A percentile compares a stretch with the other conserved stretches of the same genome.
These are phyloP conservation scores for Catajapyx aquilonaris DNA, from an alignment of 1,140 invertebrate species.

Conservation along the genomic window DNA sequence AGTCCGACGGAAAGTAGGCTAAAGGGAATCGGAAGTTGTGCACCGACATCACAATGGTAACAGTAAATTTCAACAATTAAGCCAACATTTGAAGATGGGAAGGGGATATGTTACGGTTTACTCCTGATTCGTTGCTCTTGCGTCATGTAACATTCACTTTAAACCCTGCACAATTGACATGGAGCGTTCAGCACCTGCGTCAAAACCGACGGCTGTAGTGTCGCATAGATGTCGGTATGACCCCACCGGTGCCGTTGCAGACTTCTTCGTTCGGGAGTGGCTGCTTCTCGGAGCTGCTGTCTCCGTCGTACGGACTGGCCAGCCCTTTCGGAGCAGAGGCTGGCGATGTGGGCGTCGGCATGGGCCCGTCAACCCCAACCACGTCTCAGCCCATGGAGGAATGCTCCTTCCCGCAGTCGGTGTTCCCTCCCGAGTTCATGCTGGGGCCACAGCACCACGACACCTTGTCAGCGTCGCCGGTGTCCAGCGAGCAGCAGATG, in stretches of 20 bases:
- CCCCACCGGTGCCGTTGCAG: background rate
- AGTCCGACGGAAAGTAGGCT: no score
- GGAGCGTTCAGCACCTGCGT: background rate
- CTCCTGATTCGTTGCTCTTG: background rate
- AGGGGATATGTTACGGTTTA: background rate
- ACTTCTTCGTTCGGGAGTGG: conserved; percentile 31
- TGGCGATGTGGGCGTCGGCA: no score
- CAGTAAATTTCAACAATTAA: background rate
- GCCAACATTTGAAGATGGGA: background rate
- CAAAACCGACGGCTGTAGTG: background rate
- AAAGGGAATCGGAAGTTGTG: no score
- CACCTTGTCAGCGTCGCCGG: background rate
- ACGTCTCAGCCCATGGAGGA: no score
- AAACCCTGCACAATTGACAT: background rate
- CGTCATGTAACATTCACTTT: background rate
- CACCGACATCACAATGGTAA: no score
- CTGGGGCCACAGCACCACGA: background rate
- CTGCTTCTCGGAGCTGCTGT: conserved; percentile 37
- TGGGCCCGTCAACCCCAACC: background rate
- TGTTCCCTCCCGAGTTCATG: conserved; percentile 11
- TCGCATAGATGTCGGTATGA: no score
- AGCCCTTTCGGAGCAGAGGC: conserved; percentile 9
- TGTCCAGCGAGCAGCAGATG: conserved; percentile 10
- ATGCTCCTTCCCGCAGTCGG: no score
- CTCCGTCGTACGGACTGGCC: conserved; percentile 21